These are phyloP conservation scores for Drosophila lacicola DNA, from an alignment of 2,888 invertebrate species.

Conservation along the genomic window DNA sequence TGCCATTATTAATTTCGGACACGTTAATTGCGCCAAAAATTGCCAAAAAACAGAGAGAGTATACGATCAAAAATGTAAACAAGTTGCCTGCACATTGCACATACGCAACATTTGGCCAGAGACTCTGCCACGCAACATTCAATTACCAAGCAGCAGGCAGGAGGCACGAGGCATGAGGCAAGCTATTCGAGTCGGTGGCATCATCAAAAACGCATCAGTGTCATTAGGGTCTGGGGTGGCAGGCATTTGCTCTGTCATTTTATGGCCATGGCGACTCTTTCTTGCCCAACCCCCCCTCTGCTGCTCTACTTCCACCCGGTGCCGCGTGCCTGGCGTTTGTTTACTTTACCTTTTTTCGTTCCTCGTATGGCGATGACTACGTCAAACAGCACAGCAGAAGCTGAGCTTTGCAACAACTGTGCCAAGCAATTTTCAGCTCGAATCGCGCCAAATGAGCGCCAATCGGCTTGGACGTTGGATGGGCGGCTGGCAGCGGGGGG, in stretches of 20 bases:
- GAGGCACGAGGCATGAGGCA: constrained; percentile 14
- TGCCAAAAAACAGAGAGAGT: constrained; percentile 38
- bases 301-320: constrained; percentile 1
- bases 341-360: constrained; percentile 64
- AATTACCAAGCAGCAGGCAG: constrained; percentile 50
- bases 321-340: constrained; percentile 59
- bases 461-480: constrained; percentile 1
- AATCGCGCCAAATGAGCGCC: constrained; percentile 59
- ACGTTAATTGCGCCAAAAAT: constrained; percentile 53
- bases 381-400: constrained; percentile 31
- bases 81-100: constrained; percentile 66
- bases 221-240: constrained; percentile 55
- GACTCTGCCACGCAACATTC: constrained; percentile 50
- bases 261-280: constrained; percentile 56
- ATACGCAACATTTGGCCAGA: constrained; percentile 59
- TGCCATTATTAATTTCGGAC: constrained; percentile 73
- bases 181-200: constrained; percentile 58
- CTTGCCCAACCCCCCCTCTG: constrained; percentile 24
- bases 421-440: constrained; percentile 78
- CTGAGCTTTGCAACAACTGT: constrained; percentile 66
- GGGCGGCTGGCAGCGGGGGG: not conserved
- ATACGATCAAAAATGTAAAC: constrained; percentile 36
- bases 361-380: constrained; percentile 68
- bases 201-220: constrained; percentile 80
- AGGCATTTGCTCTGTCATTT: constrained; percentile 74